Conservation (phyloP, 2,888 invertebrate species). For the Terebella lapidaria region DNA sequence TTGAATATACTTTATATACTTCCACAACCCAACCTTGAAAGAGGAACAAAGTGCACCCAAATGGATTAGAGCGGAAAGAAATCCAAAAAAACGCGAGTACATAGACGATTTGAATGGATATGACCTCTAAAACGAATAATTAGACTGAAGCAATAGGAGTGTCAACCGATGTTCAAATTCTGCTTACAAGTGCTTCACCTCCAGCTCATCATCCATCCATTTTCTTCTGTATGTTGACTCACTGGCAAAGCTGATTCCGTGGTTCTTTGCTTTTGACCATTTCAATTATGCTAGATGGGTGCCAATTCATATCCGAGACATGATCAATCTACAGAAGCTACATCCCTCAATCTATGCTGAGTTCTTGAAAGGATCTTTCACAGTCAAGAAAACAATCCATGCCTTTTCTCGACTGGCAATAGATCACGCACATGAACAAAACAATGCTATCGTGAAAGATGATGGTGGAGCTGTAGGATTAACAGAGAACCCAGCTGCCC, state of each 20-base stretch:
- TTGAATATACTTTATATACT: too few relatives aligned
- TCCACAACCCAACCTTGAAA: too few relatives aligned
- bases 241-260: neutral
- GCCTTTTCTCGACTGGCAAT: slow-evolving; percentile 17
- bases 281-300: neutral
- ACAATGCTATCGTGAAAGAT: slow-evolving; percentile 19
- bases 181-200: too few relatives aligned
- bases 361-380: neutral
- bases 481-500: slow-evolving; percentile 19
- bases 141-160: too few relatives aligned
- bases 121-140: too few relatives aligned
- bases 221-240: neutral
- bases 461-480: slow-evolving; percentile 21
- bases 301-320: neutral
- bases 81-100: too few relatives aligned
- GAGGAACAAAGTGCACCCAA: too few relatives aligned
- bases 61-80: too few relatives aligned
- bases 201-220: too few relatives aligned
- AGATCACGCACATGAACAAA: slow-evolving; percentile 26
- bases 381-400: slow-evolving; percentile 8
- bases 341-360: neutral
- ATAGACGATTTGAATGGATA: too few relatives aligned
- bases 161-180: too few relatives aligned
- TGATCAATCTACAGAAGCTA: neutral
- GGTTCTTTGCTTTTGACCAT: neutral